Base-by-base conservation (phyloP, 2,797 vertebrate species). In the Hemibagrus guttatus region DNA sequence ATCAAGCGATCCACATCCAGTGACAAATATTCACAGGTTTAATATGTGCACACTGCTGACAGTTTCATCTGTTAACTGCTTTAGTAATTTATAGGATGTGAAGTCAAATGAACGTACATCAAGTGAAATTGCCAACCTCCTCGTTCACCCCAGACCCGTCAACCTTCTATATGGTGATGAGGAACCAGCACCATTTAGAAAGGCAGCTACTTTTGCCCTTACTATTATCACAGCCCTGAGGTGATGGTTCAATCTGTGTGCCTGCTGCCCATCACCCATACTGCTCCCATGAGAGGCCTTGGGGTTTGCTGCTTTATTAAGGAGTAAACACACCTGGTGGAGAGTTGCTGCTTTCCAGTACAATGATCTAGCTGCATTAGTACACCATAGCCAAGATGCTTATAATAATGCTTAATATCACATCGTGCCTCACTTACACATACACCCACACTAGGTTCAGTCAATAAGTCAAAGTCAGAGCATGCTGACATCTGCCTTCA, bases 241-340 rank as follows among this genome's bases (percentile, higher is more conserved):
- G 84, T 88, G 63, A 88, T 83, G 76, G 83, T 17, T 87, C 52
- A 76, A 63, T 88, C 49, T 76, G 16, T 14, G 23, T 49, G 59
- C 59, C 79, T 82, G 12, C 21, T 81, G 16, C 84, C 79, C 84
- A 78, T 82, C 87, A 79, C 79, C 84, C 84, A 59, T 21, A 9
- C 11, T n/a, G n/a, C 35, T 88, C 87, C 80, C 84, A 69, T 56
- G 87, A 85, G 87, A 78, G 79, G 23, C 39, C 69, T n/a, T 76
- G 52, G 35, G 71, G 6, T 14, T 28, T 83, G 75, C 58, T 66
- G 46, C 79, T 78, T 88, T 88, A 85, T 88, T 85, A 88, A 85
- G 69, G 84, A 56, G 83, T 76, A 66, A 52, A 83, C 84, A 59
- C 54, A 0, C 52, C 80, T 76, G 58, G 17, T 42, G 82, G 5